Percentiles rank a stretch among this genome's conserved stretches.
Evolutionary conservation across 1,140 invertebrate species (phyloP).

Genomic region (Globodera rostochiensis): DNA sequence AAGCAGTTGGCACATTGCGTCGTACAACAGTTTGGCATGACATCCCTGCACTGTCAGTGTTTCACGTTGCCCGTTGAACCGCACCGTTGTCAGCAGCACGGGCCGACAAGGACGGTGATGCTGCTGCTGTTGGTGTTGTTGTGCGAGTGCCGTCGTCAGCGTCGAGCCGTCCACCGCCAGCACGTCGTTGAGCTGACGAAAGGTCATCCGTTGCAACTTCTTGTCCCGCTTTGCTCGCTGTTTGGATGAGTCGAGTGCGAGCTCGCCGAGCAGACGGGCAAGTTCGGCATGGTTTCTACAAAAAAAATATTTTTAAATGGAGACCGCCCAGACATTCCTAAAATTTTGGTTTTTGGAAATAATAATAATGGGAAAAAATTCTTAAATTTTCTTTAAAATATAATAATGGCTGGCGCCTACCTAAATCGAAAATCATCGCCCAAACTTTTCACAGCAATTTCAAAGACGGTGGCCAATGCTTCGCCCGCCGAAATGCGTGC

Average conservation of each 20-base stretch:
- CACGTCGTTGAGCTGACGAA: slow-evolving; percentile 50
- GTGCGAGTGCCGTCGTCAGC: too few species aligned
- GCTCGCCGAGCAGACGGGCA: slow-evolving; percentile 30
- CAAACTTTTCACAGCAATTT: slow-evolving; percentile 44
- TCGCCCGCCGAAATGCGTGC: slow-evolving; percentile 50
- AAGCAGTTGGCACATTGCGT: slow-evolving; percentile 45
- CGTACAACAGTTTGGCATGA: slow-evolving; percentile 50
- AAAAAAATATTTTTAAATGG: not conserved
- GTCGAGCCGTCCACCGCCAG: slow-evolving; percentile 8
- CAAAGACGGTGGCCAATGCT: slow-evolving; percentile 43
- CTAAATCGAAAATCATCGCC: slow-evolving; percentile 52
- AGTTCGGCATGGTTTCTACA: slow-evolving; percentile 31
- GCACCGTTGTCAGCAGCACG: slow-evolving; percentile 26
- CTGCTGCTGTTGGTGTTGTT: not conserved
- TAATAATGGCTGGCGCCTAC: slow-evolving; percentile 27
- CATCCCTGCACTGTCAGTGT: slow-evolving; percentile 41
- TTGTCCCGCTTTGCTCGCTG: slow-evolving; percentile 51
- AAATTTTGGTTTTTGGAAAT: slow-evolving; percentile 2
- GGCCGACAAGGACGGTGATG: not conserved
- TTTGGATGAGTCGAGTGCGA: slow-evolving; percentile 50
- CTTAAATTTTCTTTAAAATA: not conserved
- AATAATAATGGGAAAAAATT: not conserved
- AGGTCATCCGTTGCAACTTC: slow-evolving; percentile 51
- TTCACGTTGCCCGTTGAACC: slow-evolving; percentile 45
- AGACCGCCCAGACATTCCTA: not conserved